phyloP scores from a whole-genome alignment of 30 jellyfish, hydroid and myxozoan species.

The Aurelia sp. region DNA sequence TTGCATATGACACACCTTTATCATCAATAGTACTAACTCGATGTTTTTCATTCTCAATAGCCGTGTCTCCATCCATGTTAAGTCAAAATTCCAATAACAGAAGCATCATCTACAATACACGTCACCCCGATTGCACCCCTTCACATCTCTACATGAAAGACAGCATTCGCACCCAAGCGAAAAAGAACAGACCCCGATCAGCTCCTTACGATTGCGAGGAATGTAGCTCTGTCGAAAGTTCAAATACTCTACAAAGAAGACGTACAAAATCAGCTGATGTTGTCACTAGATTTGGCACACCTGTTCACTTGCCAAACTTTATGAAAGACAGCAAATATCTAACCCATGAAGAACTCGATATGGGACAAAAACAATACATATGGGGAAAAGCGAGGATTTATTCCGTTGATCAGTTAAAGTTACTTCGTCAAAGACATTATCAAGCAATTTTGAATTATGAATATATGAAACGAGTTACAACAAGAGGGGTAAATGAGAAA shows the following conservation, averaged over 20 bases:
- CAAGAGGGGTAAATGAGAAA: constrained; percentile 61
- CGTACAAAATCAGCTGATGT: constrained; percentile 68
- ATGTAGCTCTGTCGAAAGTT: constrained; percentile 43
- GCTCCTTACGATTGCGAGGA: constrained; percentile 34
- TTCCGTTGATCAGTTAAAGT: constrained; percentile 64
- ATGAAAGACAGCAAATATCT: constrained; percentile 42
- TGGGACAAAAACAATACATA: constrained; percentile 83
- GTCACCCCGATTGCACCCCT: constrained; percentile 57
- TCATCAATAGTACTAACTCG: too few relatives aligned
- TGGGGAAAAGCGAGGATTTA: constrained; percentile 88
- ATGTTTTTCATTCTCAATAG: neutral
- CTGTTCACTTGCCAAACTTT: constrained; percentile 46
- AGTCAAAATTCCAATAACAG: constrained; percentile 24
- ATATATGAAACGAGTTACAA: constrained; percentile 57
- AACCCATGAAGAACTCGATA: constrained; percentile 70
- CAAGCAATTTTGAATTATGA: constrained; percentile 72
- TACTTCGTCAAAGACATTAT: constrained; percentile 60
- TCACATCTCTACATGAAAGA: constrained; percentile 53
- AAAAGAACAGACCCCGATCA: constrained; percentile 21
- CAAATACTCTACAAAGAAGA: constrained; percentile 19
- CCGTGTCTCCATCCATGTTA: constrained; percentile 7
- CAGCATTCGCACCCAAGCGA: constrained; percentile 40
- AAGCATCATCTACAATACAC: constrained; percentile 40
- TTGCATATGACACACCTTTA: too few relatives aligned
- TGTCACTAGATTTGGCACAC: constrained; percentile 68